Conservation (phyloP, 1,140 invertebrate species). For the Chlorops oryzae region DNA sequence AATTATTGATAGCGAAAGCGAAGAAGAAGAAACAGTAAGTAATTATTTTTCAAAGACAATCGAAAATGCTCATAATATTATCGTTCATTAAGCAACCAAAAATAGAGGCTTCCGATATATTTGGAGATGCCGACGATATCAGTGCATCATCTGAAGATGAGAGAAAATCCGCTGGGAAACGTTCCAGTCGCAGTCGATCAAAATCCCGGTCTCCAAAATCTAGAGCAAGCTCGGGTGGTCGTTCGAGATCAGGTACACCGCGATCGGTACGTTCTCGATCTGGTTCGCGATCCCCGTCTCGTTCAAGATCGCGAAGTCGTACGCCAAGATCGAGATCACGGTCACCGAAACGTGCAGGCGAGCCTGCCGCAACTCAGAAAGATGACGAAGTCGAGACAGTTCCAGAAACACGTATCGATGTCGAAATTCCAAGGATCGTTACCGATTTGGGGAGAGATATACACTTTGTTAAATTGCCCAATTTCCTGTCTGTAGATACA, state of each 20-base stretch:
- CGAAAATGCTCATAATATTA: no score
- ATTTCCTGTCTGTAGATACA: conserved; percentile 87
- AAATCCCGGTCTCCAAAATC: conserved; percentile 13
- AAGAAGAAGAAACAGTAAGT: conserved; percentile 35
- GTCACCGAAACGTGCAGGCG: conserved; percentile 29
- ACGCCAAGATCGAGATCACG: conserved; percentile 27
- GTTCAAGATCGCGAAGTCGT: conserved; percentile 9
- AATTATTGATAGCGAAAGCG: conserved; percentile 52
- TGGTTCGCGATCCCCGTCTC: conserved; percentile 28
- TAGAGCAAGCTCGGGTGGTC: conserved; percentile 27
- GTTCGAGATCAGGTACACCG: conserved; percentile 24
- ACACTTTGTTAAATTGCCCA: conserved; percentile 92
- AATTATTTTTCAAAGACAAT: no score
- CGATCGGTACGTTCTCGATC: conserved; percentile 28
- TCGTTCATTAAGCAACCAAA: conserved; percentile 28
- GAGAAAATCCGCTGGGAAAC: conserved; percentile 40
- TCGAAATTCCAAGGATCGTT: conserved; percentile 91
- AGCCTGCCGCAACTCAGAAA: conserved; percentile 33
- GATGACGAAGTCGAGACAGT: conserved; percentile 69
- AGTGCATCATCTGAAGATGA: conserved; percentile 74
- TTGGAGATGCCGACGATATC: conserved; percentile 90
- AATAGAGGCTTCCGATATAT: conserved; percentile 67
- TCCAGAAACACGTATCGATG: conserved; percentile 91
- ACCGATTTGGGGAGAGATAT: conserved; percentile 86
- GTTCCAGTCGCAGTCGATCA: conserved; percentile 23